Evolutionary conservation across 2,888 invertebrate genomes (phyloP), one percentile per base, ranked within the genome.

Genomic region (Margaritifera margaritifera): DNA sequence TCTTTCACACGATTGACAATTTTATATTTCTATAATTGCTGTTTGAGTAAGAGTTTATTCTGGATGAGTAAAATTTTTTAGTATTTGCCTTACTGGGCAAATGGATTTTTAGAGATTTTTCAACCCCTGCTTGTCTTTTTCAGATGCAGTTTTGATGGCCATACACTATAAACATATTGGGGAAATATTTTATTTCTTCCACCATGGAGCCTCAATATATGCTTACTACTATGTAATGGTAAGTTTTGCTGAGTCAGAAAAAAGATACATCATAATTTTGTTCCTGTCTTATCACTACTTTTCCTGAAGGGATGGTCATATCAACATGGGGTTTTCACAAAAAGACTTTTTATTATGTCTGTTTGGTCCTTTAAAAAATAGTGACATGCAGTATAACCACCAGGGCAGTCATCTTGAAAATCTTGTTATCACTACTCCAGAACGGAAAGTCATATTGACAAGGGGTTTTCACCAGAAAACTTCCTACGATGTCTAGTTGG

Each of bases 201-300:
- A 89, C 66, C 89, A 89, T 78, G 80, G 78, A 25, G 86, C 87
- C n/a, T 85, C 88, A n/a, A 81, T 88, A 53, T 88, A 85, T 80
- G 88, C 89, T 25, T 89, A 86, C 75, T 84, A 79, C 64, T 84
- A 84, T 81, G 89, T 88, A 6, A 86, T 86, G 81, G 89, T 88
- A 76, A 78, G 87, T 82, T 58, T 24, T 20, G 15, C 18, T 19
- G 22, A 24, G 15, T 58, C 22, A 19, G 22, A 22, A 53, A 19
- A 53, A 53, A 20, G 18, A 20, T 18, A 18, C 18, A 20, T 18
- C 54, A 20, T 25, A 15, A 15, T 20, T 22, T 57, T 24, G 18
- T 22, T 57, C 22, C 19, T 57, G 58, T 57, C 18, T 27, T n/a
- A 11, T 61, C 51, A 31, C n/a, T 22, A n/a, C n/a, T n/a, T n/a